Base-by-base conservation (phyloP, 1,140 invertebrate genomes). In the Penaeus japonicus region DNA sequence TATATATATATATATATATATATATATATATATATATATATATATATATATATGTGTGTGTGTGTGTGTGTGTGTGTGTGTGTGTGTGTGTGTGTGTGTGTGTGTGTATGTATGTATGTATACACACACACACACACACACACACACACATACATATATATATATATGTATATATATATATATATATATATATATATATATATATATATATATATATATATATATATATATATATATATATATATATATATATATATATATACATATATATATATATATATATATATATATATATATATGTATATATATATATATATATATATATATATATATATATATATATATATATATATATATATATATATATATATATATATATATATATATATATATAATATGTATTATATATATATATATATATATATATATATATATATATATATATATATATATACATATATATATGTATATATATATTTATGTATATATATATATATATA, bases 271-370 rank as follows among this genome's bases (percentile, higher is more conserved):
- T 7, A 7, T 7, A 7, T 15, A 5, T n/a, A n/a, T n/a, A n/a
- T n/a, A n/a, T n/a, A n/a, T 2, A 73, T n/a, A 73, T 73, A 73
- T 73, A 73, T 73, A 73, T 73, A 73, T 73, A 73, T 73, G 18
- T 73, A 73, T 73, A 73, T 73, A 73, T 73, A 73, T 73, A 73
- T 73, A 73, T 73, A 73, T 73, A 73, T 73, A 73, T 73, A 73
- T 73, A 73, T 73, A 73, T 73, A 73, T 73, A 73, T 73, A 73
- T 73, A n/a, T 73, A 22, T 18, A n/a, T 18, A 22, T 73, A 73
- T 73, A 73, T 22, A 73, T 73, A 73, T 73, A 73, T 73, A 73
- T 73, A 73, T 24, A 73, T 24, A 73, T 24, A 73, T 24, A 73
- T 24, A 73, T 24, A 73, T 7, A 73, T 24, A 27, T 24, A 73